These are phyloP conservation scores for Mustelus asterias DNA, from an alignment of 2,113 vertebrate genomes.

Conservation along the genomic window DNA sequence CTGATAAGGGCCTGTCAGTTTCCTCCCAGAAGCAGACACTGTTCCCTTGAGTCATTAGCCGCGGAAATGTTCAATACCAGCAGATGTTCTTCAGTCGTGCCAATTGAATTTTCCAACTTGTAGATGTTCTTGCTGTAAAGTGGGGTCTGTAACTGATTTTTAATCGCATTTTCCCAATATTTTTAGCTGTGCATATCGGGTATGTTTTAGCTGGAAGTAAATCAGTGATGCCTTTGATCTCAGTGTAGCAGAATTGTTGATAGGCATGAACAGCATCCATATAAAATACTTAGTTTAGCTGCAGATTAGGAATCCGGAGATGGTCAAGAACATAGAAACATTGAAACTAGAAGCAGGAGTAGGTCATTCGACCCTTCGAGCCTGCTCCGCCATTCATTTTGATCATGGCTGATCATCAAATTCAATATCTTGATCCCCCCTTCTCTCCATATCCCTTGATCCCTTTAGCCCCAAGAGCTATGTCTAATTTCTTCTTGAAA, in stretches of 20 bases:
- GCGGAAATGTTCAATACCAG: neutral
- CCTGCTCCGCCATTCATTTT: too few relatives aligned
- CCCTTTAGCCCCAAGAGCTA: too few relatives aligned
- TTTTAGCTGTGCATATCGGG: neutral
- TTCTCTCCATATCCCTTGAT: too few relatives aligned
- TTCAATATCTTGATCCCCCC: too few relatives aligned
- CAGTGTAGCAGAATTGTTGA: neutral
- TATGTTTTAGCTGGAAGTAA: neutral
- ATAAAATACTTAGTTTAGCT: neutral
- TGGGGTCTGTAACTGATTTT: neutral
- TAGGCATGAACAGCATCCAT: neutral
- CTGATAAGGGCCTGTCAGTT: slow-evolving; percentile 14
- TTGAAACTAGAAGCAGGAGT: too few relatives aligned
- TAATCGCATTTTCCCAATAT: neutral
- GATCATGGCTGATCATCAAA: too few relatives aligned
- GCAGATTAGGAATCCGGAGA: neutral
- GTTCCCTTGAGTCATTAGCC: slow-evolving; percentile 22
- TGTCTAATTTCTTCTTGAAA: too few relatives aligned
- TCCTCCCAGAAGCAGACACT: slow-evolving; percentile 19
- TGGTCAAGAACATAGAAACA: neutral
- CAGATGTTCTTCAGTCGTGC: slow-evolving; percentile 28
- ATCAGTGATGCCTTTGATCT: neutral
- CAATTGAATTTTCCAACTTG: neutral
- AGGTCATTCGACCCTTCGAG: too few relatives aligned
- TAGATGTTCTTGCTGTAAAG: neutral